Evolutionary conservation across 2,113 vertebrate genomes (phyloP).

Genomic region (Calyptomena viridis): DNA sequence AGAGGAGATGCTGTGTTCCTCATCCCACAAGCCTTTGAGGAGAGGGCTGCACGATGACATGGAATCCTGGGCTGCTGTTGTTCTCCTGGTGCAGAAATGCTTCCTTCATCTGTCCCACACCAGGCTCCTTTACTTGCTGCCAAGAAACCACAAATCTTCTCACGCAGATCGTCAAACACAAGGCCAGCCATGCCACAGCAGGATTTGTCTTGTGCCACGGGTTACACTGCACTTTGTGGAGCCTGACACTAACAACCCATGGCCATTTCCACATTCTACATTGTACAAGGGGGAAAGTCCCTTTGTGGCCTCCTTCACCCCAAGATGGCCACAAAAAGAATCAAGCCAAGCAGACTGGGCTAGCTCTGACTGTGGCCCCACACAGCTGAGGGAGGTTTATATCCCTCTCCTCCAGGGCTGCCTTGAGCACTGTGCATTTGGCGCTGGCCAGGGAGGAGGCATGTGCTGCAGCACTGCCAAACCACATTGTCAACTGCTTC

Average conservation of each 20-base stretch:
- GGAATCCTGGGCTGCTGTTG: not conserved
- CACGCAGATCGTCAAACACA: not conserved
- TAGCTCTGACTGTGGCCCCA: not conserved
- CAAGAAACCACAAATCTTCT: not conserved
- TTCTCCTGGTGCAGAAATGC: not conserved
- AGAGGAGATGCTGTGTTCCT: not conserved
- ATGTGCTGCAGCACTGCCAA: constrained; percentile 5
- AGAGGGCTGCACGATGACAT: not conserved
- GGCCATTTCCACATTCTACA: not conserved
- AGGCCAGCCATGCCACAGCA: not conserved
- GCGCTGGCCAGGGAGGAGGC: not conserved
- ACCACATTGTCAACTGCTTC: constrained; percentile 42
- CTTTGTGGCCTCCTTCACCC: not conserved
- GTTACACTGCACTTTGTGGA: not conserved
- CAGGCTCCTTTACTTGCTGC: not conserved
- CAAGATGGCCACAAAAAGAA: not conserved
- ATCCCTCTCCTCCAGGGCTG: not conserved
- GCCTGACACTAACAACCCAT: not conserved
- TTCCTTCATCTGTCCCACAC: not conserved
- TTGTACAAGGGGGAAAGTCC: too few relatives aligned
- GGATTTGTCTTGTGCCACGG: not conserved
- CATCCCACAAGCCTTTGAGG: not conserved
- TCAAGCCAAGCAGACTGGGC: not conserved
- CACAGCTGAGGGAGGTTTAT: not conserved
- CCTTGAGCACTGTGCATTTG: accelerated